Conservation (phyloP, 2,113 vertebrate species). For the Acanthisitta chloris region DNA sequence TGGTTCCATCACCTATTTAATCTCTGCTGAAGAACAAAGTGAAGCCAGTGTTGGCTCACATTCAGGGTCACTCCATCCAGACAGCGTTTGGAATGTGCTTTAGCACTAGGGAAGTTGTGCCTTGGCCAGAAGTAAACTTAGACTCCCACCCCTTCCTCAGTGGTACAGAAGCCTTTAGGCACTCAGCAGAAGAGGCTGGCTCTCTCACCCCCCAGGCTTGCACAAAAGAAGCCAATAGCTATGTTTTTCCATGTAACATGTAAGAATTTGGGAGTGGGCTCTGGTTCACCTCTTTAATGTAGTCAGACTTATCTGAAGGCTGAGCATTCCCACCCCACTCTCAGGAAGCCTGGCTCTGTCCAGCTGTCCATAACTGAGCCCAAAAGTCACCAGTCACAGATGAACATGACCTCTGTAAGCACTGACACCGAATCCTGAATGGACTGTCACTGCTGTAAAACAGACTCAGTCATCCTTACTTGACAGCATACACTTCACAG, state of each 20-base stretch:
- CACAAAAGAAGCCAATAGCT: neutral
- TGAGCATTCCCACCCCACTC: neutral
- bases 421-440: neutral
- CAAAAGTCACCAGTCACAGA: neutral
- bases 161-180: neutral
- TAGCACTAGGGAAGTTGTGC: neutral
- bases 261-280: neutral
- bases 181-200: neutral
- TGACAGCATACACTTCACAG: neutral
- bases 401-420: neutral
- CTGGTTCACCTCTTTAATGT: neutral
- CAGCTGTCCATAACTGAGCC: neutral
- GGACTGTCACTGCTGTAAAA: neutral
- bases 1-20: neutral
- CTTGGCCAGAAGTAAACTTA: neutral
- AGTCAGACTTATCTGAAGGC: neutral
- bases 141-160: neutral
- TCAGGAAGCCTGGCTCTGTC: neutral
- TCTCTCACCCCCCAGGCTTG: neutral
- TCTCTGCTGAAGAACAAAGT: neutral
- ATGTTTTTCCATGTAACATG: neutral
- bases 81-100: neutral
- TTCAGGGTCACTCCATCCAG: neutral
- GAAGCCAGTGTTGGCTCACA: neutral
- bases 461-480: neutral